A percentile compares a stretch with the other conserved stretches of the same genome.
Evolutionary conservation across 2,113 vertebrate genomes (phyloP).

Genomic region (Bubo scandiacus): DNA sequence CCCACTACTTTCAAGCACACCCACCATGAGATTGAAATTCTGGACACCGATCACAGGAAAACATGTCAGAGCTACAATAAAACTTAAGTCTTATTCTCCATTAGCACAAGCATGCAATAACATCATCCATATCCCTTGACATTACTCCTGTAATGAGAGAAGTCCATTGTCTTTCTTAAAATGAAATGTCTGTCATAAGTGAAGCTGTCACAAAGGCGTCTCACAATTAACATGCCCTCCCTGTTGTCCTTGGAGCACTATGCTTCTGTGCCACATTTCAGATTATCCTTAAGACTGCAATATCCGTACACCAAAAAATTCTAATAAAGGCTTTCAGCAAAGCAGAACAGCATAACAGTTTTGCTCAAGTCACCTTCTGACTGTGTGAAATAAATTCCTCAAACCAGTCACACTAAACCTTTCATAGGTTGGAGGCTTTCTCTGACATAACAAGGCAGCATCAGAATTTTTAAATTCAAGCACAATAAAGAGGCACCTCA

Average conservation of each 20-base stretch:
- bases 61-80: not conserved
- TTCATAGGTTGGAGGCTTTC: not conserved
- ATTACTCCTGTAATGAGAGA: not conserved
- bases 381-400: not conserved
- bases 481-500: not conserved
- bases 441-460: too few relatives aligned
- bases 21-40: rapidly evolving
- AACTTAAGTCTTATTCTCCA: not conserved
- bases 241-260: not conserved
- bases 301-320: not conserved
- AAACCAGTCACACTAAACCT: not conserved
- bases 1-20: not conserved
- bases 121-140: not conserved
- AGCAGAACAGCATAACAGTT: not conserved
- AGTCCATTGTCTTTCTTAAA: not conserved
- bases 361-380: not conserved
- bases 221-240: not conserved
- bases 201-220: not conserved
- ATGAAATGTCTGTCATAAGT: not conserved
- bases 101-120: not conserved
- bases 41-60: not conserved
- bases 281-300: not conserved
- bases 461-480: not conserved
- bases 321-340: not conserved
- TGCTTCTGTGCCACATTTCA: not conserved